phyloP scores from a whole-genome alignment of 2,113 vertebrate species.

The Hipposideros armiger region DNA sequence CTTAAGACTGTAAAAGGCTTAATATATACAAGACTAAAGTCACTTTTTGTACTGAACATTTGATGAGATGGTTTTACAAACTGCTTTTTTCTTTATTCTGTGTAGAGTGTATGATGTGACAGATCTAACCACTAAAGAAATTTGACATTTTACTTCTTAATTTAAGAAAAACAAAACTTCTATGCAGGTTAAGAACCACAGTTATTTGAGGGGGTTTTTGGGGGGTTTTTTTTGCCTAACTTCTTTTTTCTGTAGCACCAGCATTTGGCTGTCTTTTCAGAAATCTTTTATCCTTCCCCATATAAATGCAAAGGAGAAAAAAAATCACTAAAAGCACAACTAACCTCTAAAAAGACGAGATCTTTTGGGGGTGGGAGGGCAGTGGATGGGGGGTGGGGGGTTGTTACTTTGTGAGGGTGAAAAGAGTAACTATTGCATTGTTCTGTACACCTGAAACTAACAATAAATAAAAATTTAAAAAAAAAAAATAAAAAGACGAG shows the following conservation, averaged over 20 bases:
- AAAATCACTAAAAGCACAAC: neutral
- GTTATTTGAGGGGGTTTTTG: neutral
- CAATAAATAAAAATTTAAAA: too few relatives aligned
- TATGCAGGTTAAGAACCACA: constrained; percentile 25
- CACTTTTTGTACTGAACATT: neutral
- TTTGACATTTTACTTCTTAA: neutral
- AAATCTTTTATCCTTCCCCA: neutral
- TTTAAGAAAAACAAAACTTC: neutral
- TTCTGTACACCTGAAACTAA: too few relatives aligned
- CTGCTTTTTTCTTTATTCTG: neutral
- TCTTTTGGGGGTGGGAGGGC: too few relatives aligned
- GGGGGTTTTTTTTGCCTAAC: neutral
- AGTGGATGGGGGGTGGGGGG: too few relatives aligned
- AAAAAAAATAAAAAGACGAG: neutral
- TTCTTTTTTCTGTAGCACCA: neutral
- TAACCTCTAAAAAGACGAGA: neutral
- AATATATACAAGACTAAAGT: neutral
- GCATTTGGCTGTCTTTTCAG: neutral
- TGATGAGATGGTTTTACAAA: neutral
- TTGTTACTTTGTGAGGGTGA: too few relatives aligned
- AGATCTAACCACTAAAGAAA: neutral
- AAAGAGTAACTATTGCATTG: too few relatives aligned
- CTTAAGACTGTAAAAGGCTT: neutral
- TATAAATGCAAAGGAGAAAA: neutral
- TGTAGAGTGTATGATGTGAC: neutral